Percentiles rank a stretch among this genome's conserved stretches.
Evolutionary conservation across 2,888 invertebrate genomes (phyloP).

Genomic region (Dilophus febrilis): DNA sequence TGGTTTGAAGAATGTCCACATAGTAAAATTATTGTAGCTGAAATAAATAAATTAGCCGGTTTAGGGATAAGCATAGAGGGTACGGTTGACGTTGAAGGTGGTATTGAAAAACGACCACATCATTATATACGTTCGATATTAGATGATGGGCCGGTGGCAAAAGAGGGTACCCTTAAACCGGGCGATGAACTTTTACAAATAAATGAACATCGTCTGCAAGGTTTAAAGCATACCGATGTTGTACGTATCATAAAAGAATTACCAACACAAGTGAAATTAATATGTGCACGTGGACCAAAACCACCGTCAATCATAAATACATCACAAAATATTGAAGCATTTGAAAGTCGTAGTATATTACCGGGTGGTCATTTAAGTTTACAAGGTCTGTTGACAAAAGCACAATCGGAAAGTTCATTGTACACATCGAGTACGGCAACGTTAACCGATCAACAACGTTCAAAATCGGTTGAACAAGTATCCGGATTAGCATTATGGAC

Average conservation of each 20-base stretch:
- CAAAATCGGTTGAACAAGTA: slow-evolving; percentile 87
- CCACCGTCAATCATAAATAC: slow-evolving; percentile 54
- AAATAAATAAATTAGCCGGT: slow-evolving; percentile 81
- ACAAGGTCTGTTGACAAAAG: slow-evolving; percentile 70
- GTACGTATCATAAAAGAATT: slow-evolving; percentile 87
- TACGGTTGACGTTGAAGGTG: slow-evolving; percentile 95
- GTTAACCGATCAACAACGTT: slow-evolving; percentile 56
- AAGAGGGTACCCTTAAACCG: slow-evolving; percentile 73
- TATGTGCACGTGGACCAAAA: slow-evolving; percentile 61
- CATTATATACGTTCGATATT: slow-evolving; percentile 95
- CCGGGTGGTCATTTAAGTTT: slow-evolving; percentile 77
- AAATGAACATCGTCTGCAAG: slow-evolving; percentile 79
- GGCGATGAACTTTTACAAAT: slow-evolving; percentile 96
- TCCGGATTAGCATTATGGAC: slow-evolving; percentile 96
- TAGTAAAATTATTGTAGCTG: slow-evolving; percentile 79
- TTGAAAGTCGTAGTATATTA: slow-evolving; percentile 64
- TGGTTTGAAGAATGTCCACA: slow-evolving; percentile 66
- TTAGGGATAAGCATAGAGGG: slow-evolving; percentile 96
- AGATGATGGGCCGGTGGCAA: slow-evolving; percentile 90
- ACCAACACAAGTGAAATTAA: slow-evolving; percentile 76
- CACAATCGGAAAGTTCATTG: slow-evolving; percentile 87
- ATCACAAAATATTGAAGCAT: slow-evolving; percentile 60
- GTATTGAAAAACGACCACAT: slow-evolving; percentile 92
- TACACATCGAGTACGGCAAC: slow-evolving; percentile 75
- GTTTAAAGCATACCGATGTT: slow-evolving; percentile 91